These are phyloP conservation scores for Actinernus sp. DNA, from an alignment of 92 coral and sea anemone genomes.

Conservation along the genomic window DNA sequence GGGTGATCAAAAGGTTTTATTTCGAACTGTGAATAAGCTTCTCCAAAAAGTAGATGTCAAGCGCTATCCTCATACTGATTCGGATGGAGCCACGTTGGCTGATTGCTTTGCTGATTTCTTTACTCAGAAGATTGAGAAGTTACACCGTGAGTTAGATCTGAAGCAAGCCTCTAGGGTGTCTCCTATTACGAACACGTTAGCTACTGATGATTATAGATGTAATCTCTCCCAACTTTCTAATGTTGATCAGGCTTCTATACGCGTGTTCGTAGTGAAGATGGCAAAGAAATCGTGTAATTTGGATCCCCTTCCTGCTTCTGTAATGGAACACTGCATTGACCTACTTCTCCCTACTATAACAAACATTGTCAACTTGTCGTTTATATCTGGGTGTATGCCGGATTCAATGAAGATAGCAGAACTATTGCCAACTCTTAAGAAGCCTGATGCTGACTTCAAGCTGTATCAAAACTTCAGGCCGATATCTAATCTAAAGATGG, in stretches of 20 bases:
- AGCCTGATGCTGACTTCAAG: neutral
- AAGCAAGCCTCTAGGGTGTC: too few relatives aligned
- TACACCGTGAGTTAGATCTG: conserved; percentile 18
- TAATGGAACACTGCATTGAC: conserved; percentile 9
- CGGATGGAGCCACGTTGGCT: neutral
- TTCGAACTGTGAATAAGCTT: conserved; percentile 29
- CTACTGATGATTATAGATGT: too few relatives aligned
- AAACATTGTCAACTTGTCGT: conserved; percentile 14
- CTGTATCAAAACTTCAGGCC: neutral
- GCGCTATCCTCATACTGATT: conserved; percentile 10
- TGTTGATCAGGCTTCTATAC: too few relatives aligned
- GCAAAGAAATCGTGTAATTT: conserved; percentile 21
- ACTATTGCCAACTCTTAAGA: conserved; percentile 2
- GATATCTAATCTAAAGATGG: neutral
- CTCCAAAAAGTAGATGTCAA: conserved; percentile 11
- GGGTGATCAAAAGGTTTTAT: conserved; percentile 31
- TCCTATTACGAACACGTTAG: too few relatives aligned
- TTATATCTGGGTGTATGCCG: conserved; percentile 13
- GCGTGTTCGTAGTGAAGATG: too few relatives aligned
- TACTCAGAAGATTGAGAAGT: neutral
- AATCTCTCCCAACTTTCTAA: too few relatives aligned
- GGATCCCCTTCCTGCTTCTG: conserved; percentile 23
- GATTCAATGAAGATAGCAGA: neutral
- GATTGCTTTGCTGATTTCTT: conserved; percentile 8
- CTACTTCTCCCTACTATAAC: conserved; percentile 16